Conservation (phyloP, 2,797 vertebrate species). For the Artibeus jamaicensis region DNA sequence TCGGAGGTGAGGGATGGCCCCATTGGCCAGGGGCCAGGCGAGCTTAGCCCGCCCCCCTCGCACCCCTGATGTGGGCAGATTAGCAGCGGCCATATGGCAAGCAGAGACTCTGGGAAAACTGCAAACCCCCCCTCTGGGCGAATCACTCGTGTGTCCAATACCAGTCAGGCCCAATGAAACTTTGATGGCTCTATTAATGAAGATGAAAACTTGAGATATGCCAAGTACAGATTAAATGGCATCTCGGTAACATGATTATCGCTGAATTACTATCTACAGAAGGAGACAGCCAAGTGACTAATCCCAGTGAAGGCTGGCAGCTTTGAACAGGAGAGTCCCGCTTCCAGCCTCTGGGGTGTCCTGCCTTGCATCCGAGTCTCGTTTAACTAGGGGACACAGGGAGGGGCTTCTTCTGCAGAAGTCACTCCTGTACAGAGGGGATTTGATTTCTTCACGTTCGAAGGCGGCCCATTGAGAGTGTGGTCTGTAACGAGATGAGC, state of each 20-base stretch:
- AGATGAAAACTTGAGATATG: slow-evolving; percentile 68
- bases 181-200: slow-evolving; percentile 69
- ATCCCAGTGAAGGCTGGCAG: neutral
- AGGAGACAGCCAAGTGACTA: slow-evolving; percentile 39
- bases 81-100: slow-evolving; percentile 66
- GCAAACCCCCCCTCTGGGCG: neutral
- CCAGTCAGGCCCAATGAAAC: slow-evolving; percentile 24
- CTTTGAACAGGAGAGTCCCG: neutral
- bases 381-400: neutral
- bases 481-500: neutral
- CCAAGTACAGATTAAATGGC: slow-evolving; percentile 74
- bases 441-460: neutral
- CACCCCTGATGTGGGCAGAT: slow-evolving; percentile 18
- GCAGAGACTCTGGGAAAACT: neutral
- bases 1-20: neutral
- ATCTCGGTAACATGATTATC: slow-evolving; percentile 65
- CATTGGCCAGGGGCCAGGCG: slow-evolving; percentile 37
- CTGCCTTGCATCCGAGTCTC: neutral
- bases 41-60: neutral
- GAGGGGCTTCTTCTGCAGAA: neutral
- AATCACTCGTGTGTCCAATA: slow-evolving; percentile 6
- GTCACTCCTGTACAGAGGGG: neutral
- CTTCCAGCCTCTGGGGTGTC: neutral
- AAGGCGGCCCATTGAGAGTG: neutral
- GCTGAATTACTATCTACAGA: slow-evolving; percentile 57